Base-by-base conservation (phyloP, 2,797 vertebrate genomes). In the Alauda arvensis region DNA sequence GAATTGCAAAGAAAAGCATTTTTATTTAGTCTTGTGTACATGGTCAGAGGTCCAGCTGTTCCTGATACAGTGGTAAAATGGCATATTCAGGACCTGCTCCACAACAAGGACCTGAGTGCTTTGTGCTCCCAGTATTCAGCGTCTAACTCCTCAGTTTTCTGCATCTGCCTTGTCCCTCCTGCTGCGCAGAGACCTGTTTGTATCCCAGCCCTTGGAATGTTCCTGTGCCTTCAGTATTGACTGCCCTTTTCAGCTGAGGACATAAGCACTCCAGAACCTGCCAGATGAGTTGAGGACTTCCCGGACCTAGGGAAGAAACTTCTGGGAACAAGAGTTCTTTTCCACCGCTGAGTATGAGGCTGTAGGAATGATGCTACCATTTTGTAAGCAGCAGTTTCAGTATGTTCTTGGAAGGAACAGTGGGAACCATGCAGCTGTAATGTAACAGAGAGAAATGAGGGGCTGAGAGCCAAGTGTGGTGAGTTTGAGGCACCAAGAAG, bases 361-460 rank as follows among this genome's bases (percentile, higher is more conserved):
- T 45, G 23, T 23, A 33, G n/a, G 55, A 81, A 23, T 0, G 2
- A 6, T 11, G 2, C 12, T 9, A 3, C 17, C 6, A 0, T 37
- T 71, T 72, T 5, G 4, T 43, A 80, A 83, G 18, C 0, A 53
- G 31, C 51, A 5, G 20, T 61, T 81, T 45, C 39, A 13, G 25
- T 14, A 4, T 52, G 25, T 48, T 31, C 17, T 12, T n/a, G 46
- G 45, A 59, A 66, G 31, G 28, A 10, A 26, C 11, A 25, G 14
- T 18, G 33, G 43, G 63, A 66, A 6, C 8, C 10, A 4, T 4
- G 53, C 33, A 43, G 43, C 63, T 33, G 21, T 23, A 28, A 6
- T 17, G 34, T 26, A 20, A 19, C 0, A 4, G 52, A 42, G 21
- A 21, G 65, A 25, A 52, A 26, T 5, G 29, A 33, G 6, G 46